phyloP scores from a whole-genome alignment of 2,888 invertebrate genomes.

The Nematopogon swammerdamellus region DNA sequence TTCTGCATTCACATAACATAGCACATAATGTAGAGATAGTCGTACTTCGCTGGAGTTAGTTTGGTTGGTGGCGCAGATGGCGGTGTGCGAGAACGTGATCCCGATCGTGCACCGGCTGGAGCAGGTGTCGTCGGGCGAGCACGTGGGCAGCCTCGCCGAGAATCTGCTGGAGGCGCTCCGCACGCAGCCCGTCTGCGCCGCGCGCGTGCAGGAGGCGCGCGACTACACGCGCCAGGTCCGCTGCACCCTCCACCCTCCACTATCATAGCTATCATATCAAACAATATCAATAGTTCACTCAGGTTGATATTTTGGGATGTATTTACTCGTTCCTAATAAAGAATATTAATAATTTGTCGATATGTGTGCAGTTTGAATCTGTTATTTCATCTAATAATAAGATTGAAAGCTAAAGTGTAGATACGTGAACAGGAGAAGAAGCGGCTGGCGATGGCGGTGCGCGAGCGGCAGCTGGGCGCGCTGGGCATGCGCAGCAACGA shows the following conservation, averaged over 20 bases:
- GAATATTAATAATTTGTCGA: no score
- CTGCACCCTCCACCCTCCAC: background rate
- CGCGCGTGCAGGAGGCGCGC: slow-evolving; percentile 87
- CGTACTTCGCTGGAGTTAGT: no score
- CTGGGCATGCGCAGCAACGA: slow-evolving; percentile 96
- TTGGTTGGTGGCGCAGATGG: slow-evolving; percentile 46
- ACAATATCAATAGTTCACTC: no score
- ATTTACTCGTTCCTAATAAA: no score
- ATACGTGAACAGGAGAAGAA: slow-evolving; percentile 99
- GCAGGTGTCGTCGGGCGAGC: slow-evolving; percentile 96
- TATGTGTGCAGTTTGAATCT: no score
- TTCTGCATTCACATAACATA: no score
- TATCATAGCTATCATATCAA: background rate
- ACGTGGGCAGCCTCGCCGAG: slow-evolving; percentile 95
- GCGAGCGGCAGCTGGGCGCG: slow-evolving; percentile 93
- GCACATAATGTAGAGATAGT: no score
- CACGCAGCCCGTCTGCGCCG: slow-evolving; percentile 75
- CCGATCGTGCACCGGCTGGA: slow-evolving; percentile 95
- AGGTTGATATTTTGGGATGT: no score
- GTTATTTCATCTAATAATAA: no score
- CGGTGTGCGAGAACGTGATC: slow-evolving; percentile 86
- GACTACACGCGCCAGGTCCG: slow-evolving; percentile 76
- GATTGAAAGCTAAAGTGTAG: no score
- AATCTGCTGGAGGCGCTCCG: slow-evolving; percentile 86
- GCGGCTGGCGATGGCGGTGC: slow-evolving; percentile 95